phyloP scores from a whole-genome alignment of 2,797 vertebrate species.

The Halcyon chelicuti region DNA sequence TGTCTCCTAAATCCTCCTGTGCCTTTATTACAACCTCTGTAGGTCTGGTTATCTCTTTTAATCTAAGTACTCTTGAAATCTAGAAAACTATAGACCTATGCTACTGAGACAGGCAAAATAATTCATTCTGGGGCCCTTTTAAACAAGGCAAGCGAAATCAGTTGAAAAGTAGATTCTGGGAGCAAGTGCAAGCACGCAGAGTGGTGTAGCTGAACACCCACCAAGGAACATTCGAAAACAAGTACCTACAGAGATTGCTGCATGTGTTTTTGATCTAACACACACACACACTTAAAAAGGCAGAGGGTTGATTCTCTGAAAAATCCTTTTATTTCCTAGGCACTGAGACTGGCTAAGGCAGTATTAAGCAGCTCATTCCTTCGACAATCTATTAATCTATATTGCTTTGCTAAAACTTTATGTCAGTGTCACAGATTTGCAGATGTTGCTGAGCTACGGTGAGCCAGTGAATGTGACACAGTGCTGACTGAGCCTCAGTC shows the following conservation, averaged over 20 bases:
- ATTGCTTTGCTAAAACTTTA: conserved; percentile 1
- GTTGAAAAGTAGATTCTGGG: not conserved
- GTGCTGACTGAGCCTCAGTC: not conserved
- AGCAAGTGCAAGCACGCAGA: not conserved
- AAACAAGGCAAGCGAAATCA: not conserved
- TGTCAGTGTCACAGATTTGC: conserved; percentile 26
- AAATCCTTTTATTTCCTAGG: conserved; percentile 17
- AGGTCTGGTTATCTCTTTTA: not conserved
- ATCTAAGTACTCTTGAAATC: not conserved
- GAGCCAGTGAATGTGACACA: not conserved
- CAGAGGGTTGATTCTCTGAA: not conserved
- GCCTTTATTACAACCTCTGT: not conserved
- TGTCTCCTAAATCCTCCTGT: not conserved
- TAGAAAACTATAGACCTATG: not conserved
- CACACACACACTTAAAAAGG: not conserved
- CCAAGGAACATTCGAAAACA: not conserved
- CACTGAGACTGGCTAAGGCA: not conserved
- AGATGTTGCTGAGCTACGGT: not conserved
- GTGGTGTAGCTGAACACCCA: not conserved
- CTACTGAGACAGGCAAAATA: not conserved
- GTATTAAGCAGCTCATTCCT: conserved; percentile 23
- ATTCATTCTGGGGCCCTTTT: not conserved
- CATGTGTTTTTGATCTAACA: not conserved
- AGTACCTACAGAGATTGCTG: not conserved
- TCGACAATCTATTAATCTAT: conserved; percentile 2